Evolutionary conservation across 2,888 invertebrate genomes (phyloP), one percentile per base, ranked within the genome.

Genomic region (Agrochola lota): DNA sequence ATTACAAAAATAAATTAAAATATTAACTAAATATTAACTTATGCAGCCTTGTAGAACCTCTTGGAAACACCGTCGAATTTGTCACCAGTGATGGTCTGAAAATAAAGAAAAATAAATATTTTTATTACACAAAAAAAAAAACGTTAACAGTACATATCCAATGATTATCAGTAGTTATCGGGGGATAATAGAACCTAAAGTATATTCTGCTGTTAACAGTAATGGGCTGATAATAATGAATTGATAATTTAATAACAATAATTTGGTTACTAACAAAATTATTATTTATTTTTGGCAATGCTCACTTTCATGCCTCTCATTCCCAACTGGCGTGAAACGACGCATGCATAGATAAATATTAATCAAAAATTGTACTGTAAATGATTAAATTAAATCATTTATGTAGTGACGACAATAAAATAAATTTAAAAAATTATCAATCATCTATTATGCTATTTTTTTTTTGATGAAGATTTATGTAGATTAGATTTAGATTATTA

Each of bases 41-140:
- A 90, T 55, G 86, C 81, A 40, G 89, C 87, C 64, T 88, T 89
- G 84, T 92, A 92, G 80, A 85, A 89, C 79, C 90, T 88, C 76
- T 87, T 86, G 8, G 92, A 89, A n/a, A 81, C 77, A 15, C 92
- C 92, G 77, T 92, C 89, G 89, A 90, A 93, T 8, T 63, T 67
- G 40, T 78, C 78, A 23, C 72, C 52, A 55, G 89, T 90, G 69
- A 92, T 85, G 0, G 87, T 86, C 92, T 92, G 90, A 69, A 91
- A 91, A 49, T 68, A 74, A 85, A 74, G 69, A 62, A 11, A n/a
- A 46, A 55, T 15, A 52, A 23, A 40, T 11, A 66, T 35, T 62
- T 30, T 60, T 26, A 11, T 40, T 46, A 15, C 23, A 57, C 20
- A n/a, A 40, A 52, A 57, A 57, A n/a, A 49, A 30, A 55, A 43